Evolutionary conservation across 2,113 vertebrate genomes (phyloP).

Genomic region (Podarcis muralis): DNA sequence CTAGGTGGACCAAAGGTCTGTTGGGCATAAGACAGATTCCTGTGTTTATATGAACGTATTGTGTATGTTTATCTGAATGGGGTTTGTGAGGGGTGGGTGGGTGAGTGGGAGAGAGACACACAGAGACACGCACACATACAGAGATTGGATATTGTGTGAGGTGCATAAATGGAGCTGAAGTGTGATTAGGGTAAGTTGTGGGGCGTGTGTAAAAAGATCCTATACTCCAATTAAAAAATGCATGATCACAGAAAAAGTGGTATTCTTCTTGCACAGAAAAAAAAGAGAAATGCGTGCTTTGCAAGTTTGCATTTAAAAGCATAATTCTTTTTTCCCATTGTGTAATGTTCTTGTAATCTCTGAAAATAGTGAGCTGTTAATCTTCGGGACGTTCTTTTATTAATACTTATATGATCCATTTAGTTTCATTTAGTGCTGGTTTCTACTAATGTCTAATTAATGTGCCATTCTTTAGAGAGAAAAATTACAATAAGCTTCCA

Average conservation of each 20-base stretch:
- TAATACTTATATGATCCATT: constrained; percentile 30
- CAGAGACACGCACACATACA: too few relatives aligned
- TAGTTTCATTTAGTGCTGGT: constrained; percentile 22
- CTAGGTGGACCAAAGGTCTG: too few relatives aligned
- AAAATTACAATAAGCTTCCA: constrained; percentile 8
- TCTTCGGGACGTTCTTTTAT: constrained; percentile 33
- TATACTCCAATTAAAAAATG: not conserved
- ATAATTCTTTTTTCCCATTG: not conserved
- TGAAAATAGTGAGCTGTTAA: constrained; percentile 1
- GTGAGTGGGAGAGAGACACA: not conserved
- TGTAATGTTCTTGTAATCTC: not conserved
- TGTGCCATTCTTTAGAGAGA: constrained; percentile 26
- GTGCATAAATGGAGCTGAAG: not conserved
- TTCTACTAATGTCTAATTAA: constrained; percentile 22
- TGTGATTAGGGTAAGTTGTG: not conserved
- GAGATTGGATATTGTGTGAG: not conserved
- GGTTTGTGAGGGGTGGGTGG: not conserved
- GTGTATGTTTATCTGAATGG: too few relatives aligned
- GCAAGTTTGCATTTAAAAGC: not conserved
- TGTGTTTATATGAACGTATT: too few relatives aligned
- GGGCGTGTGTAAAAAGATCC: not conserved
- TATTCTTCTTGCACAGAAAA: not conserved
- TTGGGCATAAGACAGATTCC: too few relatives aligned
- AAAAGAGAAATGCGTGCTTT: not conserved
- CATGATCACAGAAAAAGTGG: not conserved